Percentiles rank a stretch among this genome's conserved stretches.
phyloP scores from a whole-genome alignment of 2,797 vertebrate species.

The Semaprochilodus insignis region DNA sequence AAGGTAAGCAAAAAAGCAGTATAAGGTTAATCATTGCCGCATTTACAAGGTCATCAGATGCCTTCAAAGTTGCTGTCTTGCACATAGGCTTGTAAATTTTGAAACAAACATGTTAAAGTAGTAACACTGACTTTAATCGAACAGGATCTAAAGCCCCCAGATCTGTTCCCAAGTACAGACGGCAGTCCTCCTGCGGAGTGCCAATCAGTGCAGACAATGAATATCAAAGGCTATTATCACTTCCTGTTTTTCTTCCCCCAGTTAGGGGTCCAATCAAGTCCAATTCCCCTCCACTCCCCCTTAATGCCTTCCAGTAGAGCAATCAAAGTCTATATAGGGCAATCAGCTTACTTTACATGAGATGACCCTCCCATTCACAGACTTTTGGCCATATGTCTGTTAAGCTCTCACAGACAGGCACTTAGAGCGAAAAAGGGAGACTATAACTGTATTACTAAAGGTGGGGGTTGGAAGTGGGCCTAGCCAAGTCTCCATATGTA shows the following conservation, averaged over 20 bases:
- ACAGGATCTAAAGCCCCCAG: constrained; percentile 8
- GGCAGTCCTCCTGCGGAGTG: constrained; percentile 52
- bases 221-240: constrained; percentile 78
- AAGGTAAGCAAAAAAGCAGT: constrained; percentile 80
- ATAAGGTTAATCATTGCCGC: background rate
- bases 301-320: constrained; percentile 56
- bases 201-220: constrained; percentile 62
- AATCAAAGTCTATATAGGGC: constrained; percentile 62
- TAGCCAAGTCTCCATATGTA: background rate
- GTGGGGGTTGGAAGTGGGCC: background rate
- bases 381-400: constrained; percentile 65
- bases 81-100: background rate
- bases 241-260: constrained; percentile 78
- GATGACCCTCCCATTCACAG: constrained; percentile 52
- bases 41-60: background rate
- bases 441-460: background rate
- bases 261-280: constrained; percentile 76
- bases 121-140: background rate
- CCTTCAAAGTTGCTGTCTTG: background rate
- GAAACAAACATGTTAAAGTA: too few relatives aligned
- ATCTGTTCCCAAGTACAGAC: constrained; percentile 58
- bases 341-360: constrained; percentile 61
- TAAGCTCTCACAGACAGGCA: background rate
- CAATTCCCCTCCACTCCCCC: constrained; percentile 61
- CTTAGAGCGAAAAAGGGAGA: background rate